Conservation (phyloP, 2,113 vertebrate genomes). For the Gulo gulo region DNA sequence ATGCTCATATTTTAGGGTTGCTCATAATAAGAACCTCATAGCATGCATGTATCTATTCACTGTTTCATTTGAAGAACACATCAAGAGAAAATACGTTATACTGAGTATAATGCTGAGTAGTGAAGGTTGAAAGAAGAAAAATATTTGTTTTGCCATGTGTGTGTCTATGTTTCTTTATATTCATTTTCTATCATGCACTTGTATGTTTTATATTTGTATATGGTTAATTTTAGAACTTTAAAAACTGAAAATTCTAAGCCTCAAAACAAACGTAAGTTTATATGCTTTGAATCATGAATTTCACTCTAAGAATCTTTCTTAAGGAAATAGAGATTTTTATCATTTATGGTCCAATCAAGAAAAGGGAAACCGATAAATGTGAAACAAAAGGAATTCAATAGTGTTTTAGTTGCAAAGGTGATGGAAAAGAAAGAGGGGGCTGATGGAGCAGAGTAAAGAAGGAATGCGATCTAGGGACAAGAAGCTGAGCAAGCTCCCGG, state of each 20-base stretch:
- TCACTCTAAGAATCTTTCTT: not conserved
- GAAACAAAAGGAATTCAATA: not conserved
- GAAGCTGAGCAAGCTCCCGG: not conserved
- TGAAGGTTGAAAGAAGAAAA: not conserved
- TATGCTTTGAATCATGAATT: not conserved
- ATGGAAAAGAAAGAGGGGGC: not conserved
- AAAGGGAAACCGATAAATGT: not conserved
- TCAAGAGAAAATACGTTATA: not conserved
- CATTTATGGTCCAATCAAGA: not conserved
- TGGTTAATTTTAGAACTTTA: not conserved
- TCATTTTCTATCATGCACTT: not conserved
- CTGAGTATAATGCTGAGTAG: not conserved
- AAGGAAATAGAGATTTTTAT: not conserved
- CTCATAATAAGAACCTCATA: not conserved
- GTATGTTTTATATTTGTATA: not conserved
- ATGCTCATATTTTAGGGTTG: not conserved
- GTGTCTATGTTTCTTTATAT: not conserved
- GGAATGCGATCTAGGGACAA: not conserved
- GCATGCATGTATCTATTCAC: not conserved
- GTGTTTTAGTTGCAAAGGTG: not conserved
- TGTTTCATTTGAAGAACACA: not conserved
- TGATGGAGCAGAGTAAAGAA: not conserved
- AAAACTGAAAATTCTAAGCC: not conserved
- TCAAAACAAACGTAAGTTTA: not conserved
- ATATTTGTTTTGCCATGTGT: not conserved